Conservation (phyloP, 2,888 invertebrate genomes). For the Furcula furcula region DNA sequence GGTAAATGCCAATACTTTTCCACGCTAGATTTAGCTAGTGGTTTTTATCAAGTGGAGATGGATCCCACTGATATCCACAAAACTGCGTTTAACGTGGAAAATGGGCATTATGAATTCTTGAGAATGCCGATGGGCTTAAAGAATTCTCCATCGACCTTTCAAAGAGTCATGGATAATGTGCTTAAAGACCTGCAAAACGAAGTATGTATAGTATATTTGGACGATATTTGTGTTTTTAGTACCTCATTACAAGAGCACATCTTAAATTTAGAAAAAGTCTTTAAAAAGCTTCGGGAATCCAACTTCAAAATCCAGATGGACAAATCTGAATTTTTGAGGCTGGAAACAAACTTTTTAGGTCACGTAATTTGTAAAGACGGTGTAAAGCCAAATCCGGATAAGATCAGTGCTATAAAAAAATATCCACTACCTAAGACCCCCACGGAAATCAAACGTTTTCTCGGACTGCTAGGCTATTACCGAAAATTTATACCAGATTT, state of each 20-base stretch:
- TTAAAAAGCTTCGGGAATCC: constrained; percentile 5
- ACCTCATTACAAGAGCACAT: constrained; percentile 3
- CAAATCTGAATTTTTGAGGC: constrained; percentile 28
- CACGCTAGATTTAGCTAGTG: not conserved
- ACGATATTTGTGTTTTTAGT: constrained; percentile 1
- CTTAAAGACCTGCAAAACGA: constrained; percentile 10
- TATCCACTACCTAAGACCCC: constrained; percentile 28
- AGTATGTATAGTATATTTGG: not conserved
- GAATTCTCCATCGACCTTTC: constrained; percentile 32
- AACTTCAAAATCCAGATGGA: constrained; percentile 31
- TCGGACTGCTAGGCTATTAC: constrained; percentile 32
- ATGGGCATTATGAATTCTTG: constrained; percentile 32
- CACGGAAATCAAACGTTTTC: constrained; percentile 27
- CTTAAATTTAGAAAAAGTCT: constrained; percentile 1
- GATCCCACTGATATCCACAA: not conserved
- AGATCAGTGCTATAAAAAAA: constrained; percentile 24
- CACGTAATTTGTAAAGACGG: constrained; percentile 26
- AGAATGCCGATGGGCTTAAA: constrained; percentile 32
- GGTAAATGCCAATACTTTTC: not conserved
- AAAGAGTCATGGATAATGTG: constrained; percentile 33
- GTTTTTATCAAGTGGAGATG: not conserved
- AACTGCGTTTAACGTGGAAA: constrained; percentile 25
- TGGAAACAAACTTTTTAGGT: constrained; percentile 24
- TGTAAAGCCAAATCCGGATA: constrained; percentile 29
- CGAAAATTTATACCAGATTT: constrained; percentile 31